These are phyloP conservation scores for Catocala fraxini DNA, from an alignment of 2,888 invertebrate genomes.

Conservation along the genomic window DNA sequence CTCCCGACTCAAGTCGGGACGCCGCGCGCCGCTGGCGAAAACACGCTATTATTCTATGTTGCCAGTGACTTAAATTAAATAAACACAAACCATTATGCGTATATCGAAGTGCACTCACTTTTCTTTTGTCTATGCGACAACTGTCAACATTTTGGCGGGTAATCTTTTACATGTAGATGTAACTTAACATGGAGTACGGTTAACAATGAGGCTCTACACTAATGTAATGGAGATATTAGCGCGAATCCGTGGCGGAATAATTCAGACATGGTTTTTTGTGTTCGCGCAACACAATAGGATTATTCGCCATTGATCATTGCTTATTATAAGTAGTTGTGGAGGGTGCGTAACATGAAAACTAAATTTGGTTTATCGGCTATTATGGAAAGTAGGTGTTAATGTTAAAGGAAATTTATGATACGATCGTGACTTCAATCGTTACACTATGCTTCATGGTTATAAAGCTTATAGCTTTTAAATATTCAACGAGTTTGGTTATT, in stretches of 20 bases:
- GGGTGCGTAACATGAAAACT: slow-evolving; percentile 87
- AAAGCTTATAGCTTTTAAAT: slow-evolving; percentile 19
- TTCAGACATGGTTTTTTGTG: slow-evolving; percentile 86
- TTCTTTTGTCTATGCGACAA: slow-evolving; percentile 81
- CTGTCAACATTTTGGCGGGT: slow-evolving; percentile 82
- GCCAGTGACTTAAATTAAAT: slow-evolving; percentile 85
- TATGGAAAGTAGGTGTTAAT: slow-evolving; percentile 88
- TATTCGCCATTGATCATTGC: slow-evolving; percentile 87
- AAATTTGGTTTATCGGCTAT: slow-evolving; percentile 88
- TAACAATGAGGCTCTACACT: slow-evolving; percentile 75
- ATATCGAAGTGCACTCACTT: slow-evolving; percentile 74
- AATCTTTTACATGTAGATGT: slow-evolving; percentile 75
- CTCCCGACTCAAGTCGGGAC: slow-evolving; percentile 76
- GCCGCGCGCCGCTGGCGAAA: slow-evolving; percentile 76
- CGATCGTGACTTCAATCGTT: slow-evolving; percentile 82
- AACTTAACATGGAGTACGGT: slow-evolving; percentile 36
- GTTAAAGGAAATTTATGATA: slow-evolving; percentile 82
- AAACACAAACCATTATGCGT: slow-evolving; percentile 83
- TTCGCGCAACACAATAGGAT: slow-evolving; percentile 84
- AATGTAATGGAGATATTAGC: slow-evolving; percentile 86
- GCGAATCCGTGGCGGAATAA: slow-evolving; percentile 84
- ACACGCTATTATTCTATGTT: slow-evolving; percentile 83
- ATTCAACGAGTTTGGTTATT: slow-evolving; percentile 7
- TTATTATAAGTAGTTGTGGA: slow-evolving; percentile 85
- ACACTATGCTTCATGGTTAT: slow-evolving; percentile 65